These are phyloP conservation scores for Tenthredo scrophulariae DNA, from an alignment of 2,888 invertebrate genomes.

Conservation along the genomic window DNA sequence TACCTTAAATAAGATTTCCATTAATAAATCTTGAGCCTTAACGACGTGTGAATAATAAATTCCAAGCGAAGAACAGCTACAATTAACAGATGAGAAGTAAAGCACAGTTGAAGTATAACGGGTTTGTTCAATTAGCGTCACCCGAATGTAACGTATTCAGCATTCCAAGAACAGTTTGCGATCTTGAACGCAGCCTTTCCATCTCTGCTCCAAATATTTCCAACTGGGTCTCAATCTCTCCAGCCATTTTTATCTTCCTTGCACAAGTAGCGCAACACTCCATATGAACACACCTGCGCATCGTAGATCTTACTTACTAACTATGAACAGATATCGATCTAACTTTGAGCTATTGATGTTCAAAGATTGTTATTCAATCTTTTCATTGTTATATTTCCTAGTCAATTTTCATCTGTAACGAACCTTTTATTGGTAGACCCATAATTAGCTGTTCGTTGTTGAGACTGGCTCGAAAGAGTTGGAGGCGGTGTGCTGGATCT, in stretches of 20 bases:
- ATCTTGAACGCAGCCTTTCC: constrained; percentile 70
- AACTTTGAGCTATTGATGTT: not conserved
- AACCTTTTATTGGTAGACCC: constrained; percentile 40
- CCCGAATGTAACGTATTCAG: constrained; percentile 64
- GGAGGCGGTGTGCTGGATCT: constrained; percentile 56
- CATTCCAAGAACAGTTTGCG: constrained; percentile 70
- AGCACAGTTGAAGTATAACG: constrained; percentile 8
- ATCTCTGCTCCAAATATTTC: constrained; percentile 69
- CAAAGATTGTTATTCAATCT: not conserved
- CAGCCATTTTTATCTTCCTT: constrained; percentile 59
- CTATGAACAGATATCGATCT: not conserved
- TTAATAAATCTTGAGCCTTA: constrained; percentile 10
- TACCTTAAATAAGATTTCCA: constrained; percentile 20
- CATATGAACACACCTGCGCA: constrained; percentile 40
- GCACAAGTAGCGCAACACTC: constrained; percentile 65
- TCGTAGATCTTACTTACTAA: not conserved
- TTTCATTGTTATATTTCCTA: not conserved
- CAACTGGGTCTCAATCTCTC: constrained; percentile 68
- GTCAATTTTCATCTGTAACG: not conserved
- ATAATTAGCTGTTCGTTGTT: constrained; percentile 20
- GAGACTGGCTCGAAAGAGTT: not conserved
- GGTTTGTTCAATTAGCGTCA: constrained; percentile 53
- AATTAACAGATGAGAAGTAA: not conserved
- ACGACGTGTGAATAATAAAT: constrained; percentile 25
- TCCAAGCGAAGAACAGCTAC: constrained; percentile 24